Conservation (phyloP, 2,888 invertebrate species). For the Acronicta aceris region DNA sequence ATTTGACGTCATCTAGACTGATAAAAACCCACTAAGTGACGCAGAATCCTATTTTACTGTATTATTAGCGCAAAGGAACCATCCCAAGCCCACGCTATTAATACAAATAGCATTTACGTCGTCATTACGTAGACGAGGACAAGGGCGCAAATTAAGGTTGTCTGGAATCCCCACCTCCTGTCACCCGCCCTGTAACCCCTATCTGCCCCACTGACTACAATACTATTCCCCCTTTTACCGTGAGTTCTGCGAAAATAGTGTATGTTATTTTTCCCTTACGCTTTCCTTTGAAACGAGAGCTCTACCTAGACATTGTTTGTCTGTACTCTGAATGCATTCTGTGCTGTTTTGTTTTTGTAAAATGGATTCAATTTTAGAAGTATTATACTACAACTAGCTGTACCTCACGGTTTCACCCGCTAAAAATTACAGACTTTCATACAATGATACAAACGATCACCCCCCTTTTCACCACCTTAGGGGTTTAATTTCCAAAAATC, state of each 20-base stretch:
- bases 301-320: constrained; percentile 19
- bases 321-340: constrained; percentile 12
- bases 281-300: constrained; percentile 15
- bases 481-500: too few relatives aligned
- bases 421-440: too few relatives aligned
- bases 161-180: constrained; percentile 18
- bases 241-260: constrained; percentile 21
- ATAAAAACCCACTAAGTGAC: neutral
- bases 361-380: constrained; percentile 4
- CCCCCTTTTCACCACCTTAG: too few relatives aligned
- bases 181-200: constrained; percentile 1
- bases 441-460: too few relatives aligned
- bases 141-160: constrained; percentile 47
- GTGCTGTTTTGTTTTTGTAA: neutral
- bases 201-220: constrained; percentile 21
- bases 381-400: too few relatives aligned
- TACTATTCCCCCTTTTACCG: constrained; percentile 6
- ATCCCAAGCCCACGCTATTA: constrained; percentile 18
- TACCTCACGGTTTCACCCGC: too few relatives aligned
- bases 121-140: constrained; percentile 27
- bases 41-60: neutral
- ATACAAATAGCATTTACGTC: constrained; percentile 18
- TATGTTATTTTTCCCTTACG: constrained; percentile 31
- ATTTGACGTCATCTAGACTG: too few relatives aligned
- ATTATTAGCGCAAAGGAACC: constrained; percentile 7